Evolutionary conservation across 2,888 invertebrate genomes (phyloP), one percentile per base, ranked within the genome.

Genomic region (Lymantria monacha): DNA sequence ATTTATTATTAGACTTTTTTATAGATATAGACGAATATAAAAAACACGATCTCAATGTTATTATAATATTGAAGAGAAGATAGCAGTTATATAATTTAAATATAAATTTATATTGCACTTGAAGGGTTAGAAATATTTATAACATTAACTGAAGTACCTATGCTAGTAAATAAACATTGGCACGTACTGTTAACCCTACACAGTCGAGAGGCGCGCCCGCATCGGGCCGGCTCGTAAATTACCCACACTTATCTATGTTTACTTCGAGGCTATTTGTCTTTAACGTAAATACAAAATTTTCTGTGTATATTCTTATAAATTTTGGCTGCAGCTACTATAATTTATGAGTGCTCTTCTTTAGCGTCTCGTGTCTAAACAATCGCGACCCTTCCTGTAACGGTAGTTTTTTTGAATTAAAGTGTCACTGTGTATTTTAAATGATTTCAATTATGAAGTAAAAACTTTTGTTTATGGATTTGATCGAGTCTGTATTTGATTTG

Each of bases 161-260:
- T 44, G 30, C 40, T 42, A 48, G 51, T 48, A 49, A 44, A 57
- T 51, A 54, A 57, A 49, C 53, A 51, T 44, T 37, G 48, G 49
- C 48, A 49, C 49, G 46, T 42, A 8, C 54, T 49, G 47, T 49
- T 37, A 47, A 49, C 49, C 51, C 51, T 13, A 33, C 30, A 38
- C 8, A 43, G 30, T 36, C 31, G 13, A 36, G 44, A 50, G 45
- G 42, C 68, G 44, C 52, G 52, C 33, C 37, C 49, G 38, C 42
- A 38, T 37, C 49, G 42, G 46, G 37, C 48, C 33, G 42, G 57
- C 59, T 76, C 76, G 65, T 87, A 87, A 87, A 86, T 87, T 81
- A 79, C 64, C 49, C 59, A 57, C 68, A 81, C 74, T 81, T 87
- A 85, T 86, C 85, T 81, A 63, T 86, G 80, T 86, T 85, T 86